Percentiles rank a stretch among this genome's conserved stretches.
phyloP scores from a whole-genome alignment of 2,888 invertebrate species.

The Pyrrhosoma nymphula region DNA sequence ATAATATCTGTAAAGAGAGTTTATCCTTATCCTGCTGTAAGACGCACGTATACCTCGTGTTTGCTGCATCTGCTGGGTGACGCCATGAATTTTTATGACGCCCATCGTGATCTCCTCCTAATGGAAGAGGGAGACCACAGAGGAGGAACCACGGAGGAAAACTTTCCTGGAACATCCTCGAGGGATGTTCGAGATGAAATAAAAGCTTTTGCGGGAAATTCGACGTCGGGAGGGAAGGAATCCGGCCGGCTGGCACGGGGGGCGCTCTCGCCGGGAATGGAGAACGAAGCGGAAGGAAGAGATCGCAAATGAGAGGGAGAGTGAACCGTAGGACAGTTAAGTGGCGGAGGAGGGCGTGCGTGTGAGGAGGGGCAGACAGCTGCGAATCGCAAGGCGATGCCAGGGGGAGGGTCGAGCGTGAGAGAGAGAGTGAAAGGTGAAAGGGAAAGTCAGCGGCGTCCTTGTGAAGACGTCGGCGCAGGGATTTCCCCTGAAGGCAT shows the following conservation, averaged over 20 bases:
- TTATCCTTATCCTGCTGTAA: no score
- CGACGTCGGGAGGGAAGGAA: background rate
- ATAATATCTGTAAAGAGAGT: no score
- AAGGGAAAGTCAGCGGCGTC: background rate
- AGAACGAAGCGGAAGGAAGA: background rate
- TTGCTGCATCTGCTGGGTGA: background rate
- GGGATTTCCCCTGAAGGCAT: background rate
- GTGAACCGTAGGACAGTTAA: background rate
- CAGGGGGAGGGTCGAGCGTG: no score
- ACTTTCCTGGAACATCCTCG: background rate
- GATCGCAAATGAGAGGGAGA: background rate
- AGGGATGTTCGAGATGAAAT: background rate
- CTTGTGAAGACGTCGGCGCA: background rate
- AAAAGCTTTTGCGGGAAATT: background rate
- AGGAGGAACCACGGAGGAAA: background rate
- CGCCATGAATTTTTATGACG: background rate
- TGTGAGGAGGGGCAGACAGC: background rate
- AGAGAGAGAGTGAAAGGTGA: slow-evolving; percentile 6
- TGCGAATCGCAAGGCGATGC: background rate
- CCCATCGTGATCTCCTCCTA: background rate
- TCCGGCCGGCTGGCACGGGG: background rate
- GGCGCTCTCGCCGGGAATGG: no score
- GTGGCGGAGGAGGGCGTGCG: background rate
- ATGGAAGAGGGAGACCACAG: background rate
- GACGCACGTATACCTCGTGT: background rate